Base-by-base conservation (phyloP, 2,113 vertebrate genomes). In the Promerops cafer region DNA sequence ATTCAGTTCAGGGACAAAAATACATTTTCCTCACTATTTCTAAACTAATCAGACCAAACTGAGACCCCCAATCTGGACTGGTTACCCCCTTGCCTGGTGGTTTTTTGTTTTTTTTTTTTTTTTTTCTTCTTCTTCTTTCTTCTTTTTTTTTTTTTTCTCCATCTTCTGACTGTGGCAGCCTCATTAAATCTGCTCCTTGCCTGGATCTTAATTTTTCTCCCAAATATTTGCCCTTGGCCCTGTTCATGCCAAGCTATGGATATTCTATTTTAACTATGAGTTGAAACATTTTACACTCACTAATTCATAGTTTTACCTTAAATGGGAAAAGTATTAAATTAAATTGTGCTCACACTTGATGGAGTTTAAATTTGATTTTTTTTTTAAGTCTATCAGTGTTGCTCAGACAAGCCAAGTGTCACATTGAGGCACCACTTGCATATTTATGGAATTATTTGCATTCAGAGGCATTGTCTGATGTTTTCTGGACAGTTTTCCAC, bases 401-500 rank as follows among this genome's bases (percentile, higher is more conserved):
- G 84, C 65, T 86, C 96, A 95, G 92, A 56, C 77, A 65, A 94
- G 86, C 68, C 88, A 94, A 92, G 70, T 90, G 96, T 96, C 95
- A 96, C 92, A 89, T 6, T 95, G 93, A 95, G 80, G 81, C 77
- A 70, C 14, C 47, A 53, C 91, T 91, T 96, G 78, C 89, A 94
- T 97, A 89, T 95, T 92, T 77, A 92, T 96, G 74, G 60, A 30
- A 86, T n/a, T 0, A 81, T 97, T 89, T 86, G 68, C 57, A 91
- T 92, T 93, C 95, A 78, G 59, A 71, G 75, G 61, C 74, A 20
- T 92, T 89, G 47, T 75, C 87, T 53, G 77, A 74, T 82, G 33
- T 79, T 96, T 97, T 91, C 56, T 92, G 85, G 92, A 52, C 69
- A 89, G 19, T 72, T 94, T 92, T 92, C 74, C 80, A 42, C 35